Percentiles rank a stretch among this genome's conserved stretches.
Conservation (phyloP, 2,888 invertebrate species). For the Brenthis ino region DNA sequence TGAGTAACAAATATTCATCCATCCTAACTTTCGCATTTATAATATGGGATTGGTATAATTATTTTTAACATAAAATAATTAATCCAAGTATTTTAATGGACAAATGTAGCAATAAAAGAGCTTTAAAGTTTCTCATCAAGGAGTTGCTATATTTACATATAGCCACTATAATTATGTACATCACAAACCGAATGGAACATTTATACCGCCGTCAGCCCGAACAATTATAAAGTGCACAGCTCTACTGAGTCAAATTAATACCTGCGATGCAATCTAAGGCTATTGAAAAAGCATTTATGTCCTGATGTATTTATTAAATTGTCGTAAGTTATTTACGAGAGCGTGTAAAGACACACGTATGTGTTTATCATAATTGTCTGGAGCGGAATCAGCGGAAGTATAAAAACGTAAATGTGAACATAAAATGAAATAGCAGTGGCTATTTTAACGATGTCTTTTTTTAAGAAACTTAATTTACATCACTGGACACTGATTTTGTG, state of each 20-base stretch:
- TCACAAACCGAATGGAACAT: constrained; percentile 22
- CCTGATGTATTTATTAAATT: constrained; percentile 80
- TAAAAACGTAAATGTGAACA: constrained; percentile 14
- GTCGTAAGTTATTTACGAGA: constrained; percentile 71
- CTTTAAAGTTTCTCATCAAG: constrained; percentile 18
- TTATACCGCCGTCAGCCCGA: constrained; percentile 41
- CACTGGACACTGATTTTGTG: too few relatives aligned
- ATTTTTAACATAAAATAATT: not conserved
- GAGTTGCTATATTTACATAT: constrained; percentile 11
- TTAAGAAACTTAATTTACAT: too few relatives aligned
- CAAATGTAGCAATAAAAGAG: constrained; percentile 13
- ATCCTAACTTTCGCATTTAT: too few relatives aligned
- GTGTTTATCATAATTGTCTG: constrained; percentile 40
- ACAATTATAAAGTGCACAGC: constrained; percentile 66
- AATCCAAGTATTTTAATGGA: not conserved
- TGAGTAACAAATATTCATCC: too few relatives aligned
- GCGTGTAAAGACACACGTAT: constrained; percentile 25
- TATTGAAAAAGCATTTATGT: constrained; percentile 73
- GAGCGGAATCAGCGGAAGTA: constrained; percentile 28
- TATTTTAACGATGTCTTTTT: not conserved
- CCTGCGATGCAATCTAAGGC: constrained; percentile 64
- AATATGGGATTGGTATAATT: not conserved
- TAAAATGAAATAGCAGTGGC: not conserved
- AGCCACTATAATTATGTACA: constrained; percentile 20
- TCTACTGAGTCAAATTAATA: constrained; percentile 70